Evolutionary conservation across 2,888 invertebrate species (phyloP), one percentile per base, ranked within the genome.

Genomic region (Uropetala carovei): DNA sequence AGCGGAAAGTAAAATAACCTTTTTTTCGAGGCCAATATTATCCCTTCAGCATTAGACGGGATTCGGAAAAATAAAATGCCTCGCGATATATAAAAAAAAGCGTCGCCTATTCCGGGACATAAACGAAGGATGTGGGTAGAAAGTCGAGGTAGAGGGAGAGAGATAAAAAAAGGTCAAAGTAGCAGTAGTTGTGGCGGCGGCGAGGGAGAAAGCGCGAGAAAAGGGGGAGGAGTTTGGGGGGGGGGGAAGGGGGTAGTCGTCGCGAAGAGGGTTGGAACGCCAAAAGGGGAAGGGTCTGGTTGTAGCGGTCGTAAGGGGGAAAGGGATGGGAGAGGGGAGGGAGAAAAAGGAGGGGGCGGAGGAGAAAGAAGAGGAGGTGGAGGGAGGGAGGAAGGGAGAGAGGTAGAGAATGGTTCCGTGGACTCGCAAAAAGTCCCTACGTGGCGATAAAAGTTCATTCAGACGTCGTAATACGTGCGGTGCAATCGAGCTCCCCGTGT

Each of bases 381-480:
- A 13, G 64, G 64, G 60, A 43, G 30, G 43, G 89, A 18, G 56
- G 43, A 14, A 89, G 60, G 16, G 18, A 18, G 89, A 30, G 60
- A 22, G 59, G 83, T 43, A 43, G 57, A 83, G 27, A 86, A 60
- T 86, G 86, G 86, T 58, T 27, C 59, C 86, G 58, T 86, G 86
- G 86, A 27, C 60, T 64, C 43, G 64, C 89, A 68, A 64, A 89
- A 89, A 89, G 89, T 64, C 86, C 86, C 60, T 86, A 86, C 89
- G 64, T 60, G 89, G 64, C 60, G 89, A 89, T 89, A 89, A 68
- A 89, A 89, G 89, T 89, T 89, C 89, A 64, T 89, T 89, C 89
- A 89, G 89, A 89, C 64, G 89, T 43, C 64, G 64, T 89, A 89
- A 89, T 89, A 64, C 86, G 86, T 86, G 86, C 86, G 60, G 60